Evolutionary conservation across 2,113 vertebrate genomes (phyloP).

Genomic region (Manacus vitellinus): DNA sequence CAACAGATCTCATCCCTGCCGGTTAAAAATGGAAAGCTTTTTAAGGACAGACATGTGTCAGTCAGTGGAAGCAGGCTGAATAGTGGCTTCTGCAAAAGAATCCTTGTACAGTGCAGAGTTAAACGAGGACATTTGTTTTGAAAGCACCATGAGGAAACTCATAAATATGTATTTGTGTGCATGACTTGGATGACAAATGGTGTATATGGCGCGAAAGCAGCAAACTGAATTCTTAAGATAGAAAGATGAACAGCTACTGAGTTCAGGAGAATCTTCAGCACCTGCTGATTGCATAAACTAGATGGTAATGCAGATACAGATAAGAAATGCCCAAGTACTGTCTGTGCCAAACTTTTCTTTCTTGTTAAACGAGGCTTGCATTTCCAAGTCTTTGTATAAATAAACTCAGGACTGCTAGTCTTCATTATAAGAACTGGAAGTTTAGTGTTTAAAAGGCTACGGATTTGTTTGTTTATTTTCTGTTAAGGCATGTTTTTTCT

Average conservation of each 20-base stretch:
- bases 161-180: background rate
- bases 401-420: background rate
- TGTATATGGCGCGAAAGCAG: background rate
- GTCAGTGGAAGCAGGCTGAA: background rate
- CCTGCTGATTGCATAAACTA: background rate
- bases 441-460: background rate
- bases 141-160: background rate
- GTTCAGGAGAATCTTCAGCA: background rate
- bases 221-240: background rate
- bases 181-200: background rate
- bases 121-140: background rate
- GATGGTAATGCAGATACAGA: background rate
- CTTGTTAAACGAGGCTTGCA: background rate
- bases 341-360: background rate
- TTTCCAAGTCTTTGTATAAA: background rate
- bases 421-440: background rate
- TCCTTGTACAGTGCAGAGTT: background rate
- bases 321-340: background rate
- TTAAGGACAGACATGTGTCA: background rate
- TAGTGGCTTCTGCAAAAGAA: background rate
- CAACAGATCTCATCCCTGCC: background rate
- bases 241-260: background rate
- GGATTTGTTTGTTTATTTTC: background rate
- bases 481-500: slow-evolving; percentile 30
- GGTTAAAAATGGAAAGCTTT: background rate